Evolutionary conservation across 2,797 vertebrate genomes (phyloP).

Genomic region (Aselliscus stoliczkanus): DNA sequence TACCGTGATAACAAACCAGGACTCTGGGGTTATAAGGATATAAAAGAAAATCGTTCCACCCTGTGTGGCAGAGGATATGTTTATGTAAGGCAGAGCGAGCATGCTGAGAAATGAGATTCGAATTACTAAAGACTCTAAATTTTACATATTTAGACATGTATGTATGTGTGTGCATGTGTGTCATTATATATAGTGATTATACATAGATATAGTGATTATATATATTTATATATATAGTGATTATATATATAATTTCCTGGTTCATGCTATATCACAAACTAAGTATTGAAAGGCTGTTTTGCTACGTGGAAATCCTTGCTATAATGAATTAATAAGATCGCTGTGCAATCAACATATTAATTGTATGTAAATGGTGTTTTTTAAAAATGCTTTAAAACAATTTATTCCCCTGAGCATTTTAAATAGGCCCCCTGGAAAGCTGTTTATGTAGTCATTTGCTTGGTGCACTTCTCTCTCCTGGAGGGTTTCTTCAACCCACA

Average conservation of each 20-base stretch:
- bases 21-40: neutral
- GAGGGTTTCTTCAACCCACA: slow-evolving; percentile 26
- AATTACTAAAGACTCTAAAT: slow-evolving; percentile 25
- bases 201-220: neutral
- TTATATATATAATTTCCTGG: neutral
- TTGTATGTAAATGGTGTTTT: slow-evolving; percentile 77
- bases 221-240: no score
- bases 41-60: slow-evolving; percentile 5
- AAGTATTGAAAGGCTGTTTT: slow-evolving; percentile 59
- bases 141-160: neutral
- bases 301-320: slow-evolving; percentile 58
- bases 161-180: neutral
- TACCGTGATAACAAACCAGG: neutral
- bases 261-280: slow-evolving; percentile 59
- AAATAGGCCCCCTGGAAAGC: slow-evolving; percentile 74
- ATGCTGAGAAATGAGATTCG: slow-evolving; percentile 15
- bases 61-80: neutral
- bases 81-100: neutral
- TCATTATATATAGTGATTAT: neutral
- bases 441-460: slow-evolving; percentile 74
- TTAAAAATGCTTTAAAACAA: slow-evolving; percentile 73
- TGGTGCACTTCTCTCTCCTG: slow-evolving; percentile 53
- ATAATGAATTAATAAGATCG: slow-evolving; percentile 74
- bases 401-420: slow-evolving; percentile 74
- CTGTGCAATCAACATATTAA: slow-evolving; percentile 76